Evolutionary conservation across 1,140 invertebrate genomes (phyloP).

Genomic region (Mycetomoellerius zeteki): DNA sequence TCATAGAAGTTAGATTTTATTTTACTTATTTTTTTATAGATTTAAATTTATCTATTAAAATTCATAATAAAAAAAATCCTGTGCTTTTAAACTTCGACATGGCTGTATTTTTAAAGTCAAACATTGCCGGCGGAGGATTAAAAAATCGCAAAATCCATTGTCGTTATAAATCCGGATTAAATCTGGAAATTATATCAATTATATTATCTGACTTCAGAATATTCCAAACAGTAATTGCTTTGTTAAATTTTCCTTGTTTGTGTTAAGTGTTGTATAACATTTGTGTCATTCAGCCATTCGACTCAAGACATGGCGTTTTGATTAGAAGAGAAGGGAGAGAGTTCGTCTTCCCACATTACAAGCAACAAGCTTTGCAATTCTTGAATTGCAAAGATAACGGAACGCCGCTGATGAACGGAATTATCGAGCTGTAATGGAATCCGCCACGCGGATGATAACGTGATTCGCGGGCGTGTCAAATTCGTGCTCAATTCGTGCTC

Average conservation of each 20-base stretch:
- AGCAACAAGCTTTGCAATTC: neutral
- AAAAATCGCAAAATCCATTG: neutral
- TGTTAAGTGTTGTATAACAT: neutral
- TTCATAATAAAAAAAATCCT: too few species aligned
- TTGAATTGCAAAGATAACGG: neutral
- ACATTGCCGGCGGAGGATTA: too few species aligned
- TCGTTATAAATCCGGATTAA: neutral
- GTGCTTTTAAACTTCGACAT: too few species aligned
- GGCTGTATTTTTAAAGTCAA: too few species aligned
- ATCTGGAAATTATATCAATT: neutral
- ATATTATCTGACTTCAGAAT: neutral
- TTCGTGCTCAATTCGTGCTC: slow-evolving; percentile 42
- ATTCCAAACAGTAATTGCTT: neutral
- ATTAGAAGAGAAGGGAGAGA: neutral
- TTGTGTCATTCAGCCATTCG: slow-evolving; percentile 15
- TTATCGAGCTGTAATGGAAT: slow-evolving; percentile 12
- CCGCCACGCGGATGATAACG: neutral
- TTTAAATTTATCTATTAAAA: too few species aligned
- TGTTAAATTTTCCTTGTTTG: neutral
- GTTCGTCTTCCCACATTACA: slow-evolving; percentile 16
- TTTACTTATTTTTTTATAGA: too few species aligned
- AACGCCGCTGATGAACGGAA: slow-evolving; percentile 2
- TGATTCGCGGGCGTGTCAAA: slow-evolving; percentile 28
- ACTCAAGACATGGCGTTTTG: slow-evolving; percentile 16
- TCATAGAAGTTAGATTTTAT: too few species aligned